Base-by-base conservation (phyloP, 2,888 invertebrate species). In the Agrochola macilenta region DNA sequence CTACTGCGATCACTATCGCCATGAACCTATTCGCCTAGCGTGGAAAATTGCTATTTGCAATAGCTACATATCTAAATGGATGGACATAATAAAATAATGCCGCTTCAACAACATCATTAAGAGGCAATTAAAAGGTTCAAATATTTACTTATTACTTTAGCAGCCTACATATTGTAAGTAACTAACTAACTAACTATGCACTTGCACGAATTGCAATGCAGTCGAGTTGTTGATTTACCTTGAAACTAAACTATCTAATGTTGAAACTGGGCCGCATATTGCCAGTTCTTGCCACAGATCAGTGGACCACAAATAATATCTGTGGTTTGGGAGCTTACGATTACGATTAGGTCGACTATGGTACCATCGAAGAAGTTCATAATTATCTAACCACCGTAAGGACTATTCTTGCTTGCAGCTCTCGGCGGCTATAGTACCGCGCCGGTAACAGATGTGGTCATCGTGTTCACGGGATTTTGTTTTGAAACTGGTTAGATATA, bases 191-290 rank as follows among this genome's bases (percentile, higher is more conserved):
- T 23, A 17, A 30, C 14, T 35, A 68, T 49, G 23, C 26, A 26
- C 8, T 8, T 30, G 23, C 17, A 23, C 20, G 35, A 20, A 39
- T 43, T 43, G 23, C 5, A 23, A 20, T n/a, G 43, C 8, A 39
- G 35, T 30, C 5, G 39, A 75, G 12, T 43, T 43, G 17, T n/a
- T 43, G 30, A 63, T n/a, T 76, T 26, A 76, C 77, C 75, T 76
- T 77, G 75, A 77, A 63, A 76, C 61, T 46, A 46, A 63, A 77
- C 52, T 77, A 63, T 52, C 39, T 57, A 54, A 49, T 65, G 23
- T 30, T 49, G 78, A 54, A 57, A 78, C 23, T 49, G 54, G 46
- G 1, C 49, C 46, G 52, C 63, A 1, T 20, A 52, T n/a, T 46
- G 20, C 61, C 9, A 54, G 43, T 46, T 77, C 43, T 54, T 76